Conservation (phyloP, 2,797 vertebrate genomes). For the Hozukius guyotensis region DNA sequence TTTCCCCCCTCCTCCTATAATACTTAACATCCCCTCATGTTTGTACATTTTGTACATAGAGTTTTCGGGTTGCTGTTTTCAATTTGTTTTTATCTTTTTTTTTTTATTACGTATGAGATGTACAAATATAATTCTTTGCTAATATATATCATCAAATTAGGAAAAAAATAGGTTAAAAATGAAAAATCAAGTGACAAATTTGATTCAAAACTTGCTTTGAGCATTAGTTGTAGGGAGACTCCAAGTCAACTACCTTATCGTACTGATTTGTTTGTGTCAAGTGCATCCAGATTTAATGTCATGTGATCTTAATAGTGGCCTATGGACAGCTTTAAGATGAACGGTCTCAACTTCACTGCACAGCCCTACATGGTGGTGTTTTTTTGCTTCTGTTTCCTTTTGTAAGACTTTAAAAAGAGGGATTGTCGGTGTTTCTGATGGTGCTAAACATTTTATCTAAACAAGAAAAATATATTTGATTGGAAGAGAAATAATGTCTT, state of each 20-base stretch:
- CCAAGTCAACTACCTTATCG: slow-evolving; percentile 50
- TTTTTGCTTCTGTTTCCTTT: slow-evolving; percentile 71
- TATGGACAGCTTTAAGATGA: slow-evolving; percentile 79
- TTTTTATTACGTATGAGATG: slow-evolving; percentile 79
- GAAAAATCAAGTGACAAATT: slow-evolving; percentile 73
- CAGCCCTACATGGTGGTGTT: slow-evolving; percentile 87
- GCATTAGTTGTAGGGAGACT: slow-evolving; percentile 72
- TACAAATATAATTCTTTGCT: slow-evolving; percentile 88
- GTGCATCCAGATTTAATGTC: slow-evolving; percentile 72
- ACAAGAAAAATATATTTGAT: slow-evolving; percentile 92
- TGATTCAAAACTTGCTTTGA: slow-evolving; percentile 82
- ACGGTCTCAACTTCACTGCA: slow-evolving; percentile 85
- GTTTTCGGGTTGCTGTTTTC: slow-evolving; percentile 81
- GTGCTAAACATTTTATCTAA: slow-evolving; percentile 99
- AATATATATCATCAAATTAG: slow-evolving; percentile 87
- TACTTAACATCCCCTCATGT: slow-evolving; percentile 65
- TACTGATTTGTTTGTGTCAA: slow-evolving; percentile 69
- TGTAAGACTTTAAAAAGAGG: slow-evolving; percentile 83
- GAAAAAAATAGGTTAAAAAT: slow-evolving; percentile 62
- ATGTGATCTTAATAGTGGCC: slow-evolving; percentile 72
- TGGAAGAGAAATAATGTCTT: slow-evolving; percentile 94
- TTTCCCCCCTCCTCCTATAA: slow-evolving; percentile 39
- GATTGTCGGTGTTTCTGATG: slow-evolving; percentile 93
- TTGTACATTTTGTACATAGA: slow-evolving; percentile 88
- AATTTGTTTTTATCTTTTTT: slow-evolving; percentile 57